A percentile compares a stretch with the other conserved stretches of the same genome.
Conservation (phyloP, 2,888 invertebrate genomes). For the Pilophorus perplexus region DNA sequence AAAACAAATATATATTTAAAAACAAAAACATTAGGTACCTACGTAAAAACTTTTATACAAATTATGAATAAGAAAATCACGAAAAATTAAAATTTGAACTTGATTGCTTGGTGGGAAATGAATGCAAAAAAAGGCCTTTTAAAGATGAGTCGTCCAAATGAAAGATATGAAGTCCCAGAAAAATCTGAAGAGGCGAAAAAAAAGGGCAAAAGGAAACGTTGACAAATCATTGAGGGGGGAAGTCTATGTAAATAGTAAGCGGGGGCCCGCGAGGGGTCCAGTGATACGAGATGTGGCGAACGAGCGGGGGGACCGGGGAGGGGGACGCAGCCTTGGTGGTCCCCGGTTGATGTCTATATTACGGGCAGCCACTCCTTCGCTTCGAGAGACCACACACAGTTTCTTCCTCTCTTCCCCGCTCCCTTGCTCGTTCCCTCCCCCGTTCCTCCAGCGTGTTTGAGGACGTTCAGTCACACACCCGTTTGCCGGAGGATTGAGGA, state of each 20-base stretch:
- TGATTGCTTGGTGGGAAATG: no score
- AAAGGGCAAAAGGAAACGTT: slow-evolving; percentile 19
- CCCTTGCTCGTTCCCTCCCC: neutral
- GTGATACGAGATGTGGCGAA: neutral
- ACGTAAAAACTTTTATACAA: no score
- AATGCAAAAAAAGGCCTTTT: no score
- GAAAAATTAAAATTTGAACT: no score
- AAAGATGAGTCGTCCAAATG: no score
- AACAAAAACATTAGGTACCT: no score
- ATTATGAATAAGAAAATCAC: no score
- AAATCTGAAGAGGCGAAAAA: slow-evolving; percentile 3
- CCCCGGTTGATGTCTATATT: slow-evolving; percentile 36
- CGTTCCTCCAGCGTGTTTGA: no score
- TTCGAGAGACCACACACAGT: slow-evolving; percentile 30
- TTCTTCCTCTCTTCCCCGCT: neutral
- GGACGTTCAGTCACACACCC: slow-evolving; percentile 11
- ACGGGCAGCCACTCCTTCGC: slow-evolving; percentile 36
- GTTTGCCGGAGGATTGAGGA: slow-evolving; percentile 22
- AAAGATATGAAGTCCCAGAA: no score
- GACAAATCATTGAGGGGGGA: slow-evolving; percentile 26
- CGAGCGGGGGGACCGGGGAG: neutral
- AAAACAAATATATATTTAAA: no score
- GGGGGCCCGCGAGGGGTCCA: slow-evolving; percentile 28
- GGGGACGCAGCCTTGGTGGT: slow-evolving; percentile 27
- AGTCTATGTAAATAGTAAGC: slow-evolving; percentile 29